Conservation (phyloP, 2,888 invertebrate species). For the Melanargia galathea region DNA sequence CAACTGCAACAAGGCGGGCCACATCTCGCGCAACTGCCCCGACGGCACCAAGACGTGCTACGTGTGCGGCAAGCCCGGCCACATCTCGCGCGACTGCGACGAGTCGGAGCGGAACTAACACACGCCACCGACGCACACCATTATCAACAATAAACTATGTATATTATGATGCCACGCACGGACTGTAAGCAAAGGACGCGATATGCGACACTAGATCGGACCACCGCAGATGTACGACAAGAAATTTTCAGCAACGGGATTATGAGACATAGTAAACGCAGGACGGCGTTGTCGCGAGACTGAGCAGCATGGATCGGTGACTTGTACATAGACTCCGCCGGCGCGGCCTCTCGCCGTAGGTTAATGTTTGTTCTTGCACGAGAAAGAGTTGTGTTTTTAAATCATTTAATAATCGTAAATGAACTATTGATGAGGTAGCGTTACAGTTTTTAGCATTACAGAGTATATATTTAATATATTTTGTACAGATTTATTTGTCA, state of each 20-base stretch:
- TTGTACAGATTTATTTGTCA: constrained; percentile 83
- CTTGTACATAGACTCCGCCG: constrained; percentile 74
- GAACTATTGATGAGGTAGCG: constrained; percentile 80
- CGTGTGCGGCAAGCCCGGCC: constrained; percentile 95
- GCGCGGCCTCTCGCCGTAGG: constrained; percentile 58
- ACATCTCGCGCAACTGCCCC: constrained; percentile 93
- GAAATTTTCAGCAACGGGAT: constrained; percentile 74
- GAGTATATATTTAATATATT: constrained; percentile 83
- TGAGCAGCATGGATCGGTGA: constrained; percentile 76
- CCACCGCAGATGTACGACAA: constrained; percentile 71
- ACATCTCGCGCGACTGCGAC: constrained; percentile 95
- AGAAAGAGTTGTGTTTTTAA: constrained; percentile 81
- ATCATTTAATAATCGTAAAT: constrained; percentile 81
- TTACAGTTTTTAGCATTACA: constrained; percentile 83
- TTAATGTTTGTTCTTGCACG: constrained; percentile 80
- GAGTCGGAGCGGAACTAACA: constrained; percentile 87
- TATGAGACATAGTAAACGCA: constrained; percentile 72
- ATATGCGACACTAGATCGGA: constrained; percentile 68
- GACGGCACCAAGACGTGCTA: constrained; percentile 95
- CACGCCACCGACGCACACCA: constrained; percentile 48
- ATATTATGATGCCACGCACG: constrained; percentile 80
- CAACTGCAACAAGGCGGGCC: constrained; percentile 96
- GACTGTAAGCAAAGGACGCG: constrained; percentile 81
- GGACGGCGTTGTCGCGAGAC: constrained; percentile 59
- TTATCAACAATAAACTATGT: constrained; percentile 69